Evolutionary conservation across 2,797 vertebrate species (phyloP), one percentile per base, ranked within the genome.

Genomic region (Tenualosa thibaudeaui): DNA sequence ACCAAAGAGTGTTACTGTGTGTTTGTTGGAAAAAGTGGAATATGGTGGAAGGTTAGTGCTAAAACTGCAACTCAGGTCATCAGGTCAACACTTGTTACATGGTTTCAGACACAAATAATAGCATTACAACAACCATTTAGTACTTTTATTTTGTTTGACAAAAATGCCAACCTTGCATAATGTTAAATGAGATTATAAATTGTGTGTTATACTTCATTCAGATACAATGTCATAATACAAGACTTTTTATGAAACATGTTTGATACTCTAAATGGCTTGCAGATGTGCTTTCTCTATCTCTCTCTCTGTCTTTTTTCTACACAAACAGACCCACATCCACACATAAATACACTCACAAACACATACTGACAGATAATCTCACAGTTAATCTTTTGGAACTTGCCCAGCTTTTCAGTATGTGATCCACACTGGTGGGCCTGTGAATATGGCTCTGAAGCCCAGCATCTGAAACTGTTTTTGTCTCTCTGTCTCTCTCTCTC

Each of bases 391-490:
- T 78, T 6, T 78, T 78, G 71, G 71, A 78, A 46, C 15, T n/a
- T 43, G 40, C 40, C 37, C 15, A 78, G 71, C 17, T 43, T 78
- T 78, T 5, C 37, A 78, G 37, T 46, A 22, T 78, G 71, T 78
- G 71, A 78, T 19, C 71, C 71, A 19, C 71, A 43, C 37, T 78
- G 71, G 71, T 78, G 71, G 71, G 15, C 65, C 12, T 15, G 31
- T 37, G 65, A 78, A 8, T 46, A 7, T 19, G 31, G 40, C 71
- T 46, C 71, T 8, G 37, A 78, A 78, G 65, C 62, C 24, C 62
- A 31, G 68, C 71, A 78, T 78, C 71, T 78, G 71, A 43, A 78
- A 78, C 71, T 46, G 71, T 17, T 22, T 46, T 19, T 75, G 12
- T 19, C 37, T 15, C 37, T 22, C 68, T 51, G 0, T 12, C 50